phyloP scores from a whole-genome alignment of 2,113 vertebrate species.

The Bucco capensis region DNA sequence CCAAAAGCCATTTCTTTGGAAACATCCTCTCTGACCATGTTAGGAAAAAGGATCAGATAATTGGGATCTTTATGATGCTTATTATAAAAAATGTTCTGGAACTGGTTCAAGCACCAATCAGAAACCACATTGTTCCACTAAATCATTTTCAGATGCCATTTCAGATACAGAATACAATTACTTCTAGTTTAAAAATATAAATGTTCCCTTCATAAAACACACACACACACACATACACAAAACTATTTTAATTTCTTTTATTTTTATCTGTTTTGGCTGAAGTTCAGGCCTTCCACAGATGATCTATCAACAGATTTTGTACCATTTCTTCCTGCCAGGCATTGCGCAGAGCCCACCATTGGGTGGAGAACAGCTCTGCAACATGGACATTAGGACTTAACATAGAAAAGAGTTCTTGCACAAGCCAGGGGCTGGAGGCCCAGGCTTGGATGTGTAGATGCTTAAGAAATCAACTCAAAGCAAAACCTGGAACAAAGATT shows the following conservation, averaged over 20 bases:
- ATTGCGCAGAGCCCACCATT: constrained; percentile 21
- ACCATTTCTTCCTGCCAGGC: constrained; percentile 70
- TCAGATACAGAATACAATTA: constrained; percentile 86
- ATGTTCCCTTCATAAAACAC: constrained; percentile 75
- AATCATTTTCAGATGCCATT: constrained; percentile 94
- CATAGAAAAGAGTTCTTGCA: constrained; percentile 57
- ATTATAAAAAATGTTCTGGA: constrained; percentile 84
- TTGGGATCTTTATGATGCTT: constrained; percentile 84
- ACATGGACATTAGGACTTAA: constrained; percentile 60
- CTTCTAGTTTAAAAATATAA: constrained; percentile 91
- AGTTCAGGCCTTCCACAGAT: constrained; percentile 81
- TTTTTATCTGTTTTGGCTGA: constrained; percentile 84
- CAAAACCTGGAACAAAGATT: constrained; percentile 63
- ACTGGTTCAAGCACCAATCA: constrained; percentile 87
- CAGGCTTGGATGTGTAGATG: constrained; percentile 30
- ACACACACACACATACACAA: constrained; percentile 15
- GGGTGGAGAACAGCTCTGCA: constrained; percentile 45
- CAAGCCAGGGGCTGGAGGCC: constrained; percentile 46
- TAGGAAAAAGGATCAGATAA: constrained; percentile 81
- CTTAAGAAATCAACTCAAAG: constrained; percentile 40
- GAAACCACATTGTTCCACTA: constrained; percentile 88
- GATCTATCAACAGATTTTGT: constrained; percentile 80
- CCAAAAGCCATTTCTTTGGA: constrained; percentile 46
- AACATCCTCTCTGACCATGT: constrained; percentile 69
- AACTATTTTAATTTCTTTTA: constrained; percentile 74